Evolutionary conservation across 2,113 vertebrate species (phyloP).

Genomic region (Tetrax tetrax): DNA sequence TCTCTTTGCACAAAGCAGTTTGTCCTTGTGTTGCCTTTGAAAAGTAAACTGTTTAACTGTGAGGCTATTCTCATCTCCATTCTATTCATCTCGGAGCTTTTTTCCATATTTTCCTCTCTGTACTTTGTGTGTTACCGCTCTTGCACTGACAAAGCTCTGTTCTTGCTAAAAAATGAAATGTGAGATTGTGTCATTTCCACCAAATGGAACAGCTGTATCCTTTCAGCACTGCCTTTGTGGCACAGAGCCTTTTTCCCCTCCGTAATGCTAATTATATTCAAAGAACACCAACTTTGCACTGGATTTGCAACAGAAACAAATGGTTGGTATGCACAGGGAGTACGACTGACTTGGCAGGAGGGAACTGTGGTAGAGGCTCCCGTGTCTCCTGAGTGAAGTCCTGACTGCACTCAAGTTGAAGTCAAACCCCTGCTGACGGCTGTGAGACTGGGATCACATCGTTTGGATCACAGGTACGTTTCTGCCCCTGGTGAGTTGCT

Average conservation of each 20-base stretch:
- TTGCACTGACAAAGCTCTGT: neutral
- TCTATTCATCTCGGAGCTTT: slow-evolving; percentile 19
- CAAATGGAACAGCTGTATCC: neutral
- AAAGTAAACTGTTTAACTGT: slow-evolving; percentile 74
- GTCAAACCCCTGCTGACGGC: neutral
- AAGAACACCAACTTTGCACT: neutral
- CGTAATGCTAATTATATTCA: neutral
- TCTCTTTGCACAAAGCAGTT: slow-evolving; percentile 76
- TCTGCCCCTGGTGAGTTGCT: neutral
- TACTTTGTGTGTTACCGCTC: neutral
- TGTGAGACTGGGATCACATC: neutral
- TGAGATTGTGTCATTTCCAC: neutral
- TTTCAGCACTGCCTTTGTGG: neutral
- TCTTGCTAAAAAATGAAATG: neutral
- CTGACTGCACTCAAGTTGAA: neutral
- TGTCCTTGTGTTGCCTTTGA: slow-evolving; percentile 86
- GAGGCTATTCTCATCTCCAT: slow-evolving; percentile 53
- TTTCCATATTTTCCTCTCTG: neutral
- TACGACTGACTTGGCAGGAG: neutral
- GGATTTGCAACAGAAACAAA: neutral
- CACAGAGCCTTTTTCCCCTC: neutral
- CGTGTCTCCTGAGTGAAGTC: neutral
- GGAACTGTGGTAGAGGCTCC: neutral
- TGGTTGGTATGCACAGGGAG: neutral
- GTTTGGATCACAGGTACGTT: neutral